phyloP scores from a whole-genome alignment of 1,140 invertebrate species.

The Trichoplusia ni region DNA sequence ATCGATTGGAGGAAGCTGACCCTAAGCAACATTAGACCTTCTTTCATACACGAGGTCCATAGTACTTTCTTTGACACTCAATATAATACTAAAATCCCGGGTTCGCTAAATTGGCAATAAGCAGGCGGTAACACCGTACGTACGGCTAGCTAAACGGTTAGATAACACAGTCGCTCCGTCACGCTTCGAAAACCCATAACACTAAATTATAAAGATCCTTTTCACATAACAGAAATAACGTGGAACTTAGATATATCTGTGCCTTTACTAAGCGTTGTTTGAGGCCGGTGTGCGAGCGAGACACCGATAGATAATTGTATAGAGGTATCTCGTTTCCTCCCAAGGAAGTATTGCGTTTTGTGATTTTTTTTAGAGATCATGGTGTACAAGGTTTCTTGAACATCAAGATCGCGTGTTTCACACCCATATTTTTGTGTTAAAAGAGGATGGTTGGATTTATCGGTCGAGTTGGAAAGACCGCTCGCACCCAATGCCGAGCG shows the following conservation, averaged over 20 bases:
- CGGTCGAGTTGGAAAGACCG: background rate
- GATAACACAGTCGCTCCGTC: slow-evolving; percentile 5
- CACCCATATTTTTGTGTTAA: slow-evolving; percentile 32
- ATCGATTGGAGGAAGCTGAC: no score
- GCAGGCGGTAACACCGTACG: background rate
- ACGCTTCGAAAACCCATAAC: background rate
- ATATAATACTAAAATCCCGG: background rate
- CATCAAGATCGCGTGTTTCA: slow-evolving; percentile 32
- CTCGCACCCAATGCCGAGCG: background rate
- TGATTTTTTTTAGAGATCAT: no score
- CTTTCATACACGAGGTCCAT: background rate
- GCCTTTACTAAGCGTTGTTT: no score
- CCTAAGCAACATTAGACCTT: no score
- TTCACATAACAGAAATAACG: background rate
- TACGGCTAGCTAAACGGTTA: background rate
- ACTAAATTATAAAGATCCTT: background rate
- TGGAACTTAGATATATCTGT: background rate
- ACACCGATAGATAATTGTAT: no score
- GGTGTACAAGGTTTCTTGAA: no score
- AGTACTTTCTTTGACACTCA: background rate
- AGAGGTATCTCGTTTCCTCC: no score
- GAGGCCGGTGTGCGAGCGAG: no score
- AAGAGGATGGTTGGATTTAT: slow-evolving; percentile 3
- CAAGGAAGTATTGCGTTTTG: no score
- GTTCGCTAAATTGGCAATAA: background rate